A percentile compares a stretch with the other conserved stretches of the same genome.
phyloP scores from a whole-genome alignment of 2,797 vertebrate species.

The Micrastur ruficollis region DNA sequence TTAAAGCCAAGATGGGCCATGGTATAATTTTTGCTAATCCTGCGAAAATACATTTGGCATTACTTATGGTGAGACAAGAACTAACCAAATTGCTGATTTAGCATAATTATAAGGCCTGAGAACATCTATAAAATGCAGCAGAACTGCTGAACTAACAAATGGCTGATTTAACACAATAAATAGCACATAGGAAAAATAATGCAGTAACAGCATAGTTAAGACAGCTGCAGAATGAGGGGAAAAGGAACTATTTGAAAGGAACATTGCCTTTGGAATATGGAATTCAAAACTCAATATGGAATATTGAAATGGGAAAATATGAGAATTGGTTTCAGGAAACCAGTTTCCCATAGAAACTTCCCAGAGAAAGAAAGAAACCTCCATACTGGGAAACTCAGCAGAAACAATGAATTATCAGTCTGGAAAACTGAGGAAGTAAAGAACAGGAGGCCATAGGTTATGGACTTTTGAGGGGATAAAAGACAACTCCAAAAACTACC shows the following conservation, averaged over 20 bases:
- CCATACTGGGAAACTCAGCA: neutral
- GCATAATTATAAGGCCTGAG: neutral
- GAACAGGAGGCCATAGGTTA: neutral
- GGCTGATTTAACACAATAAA: constrained; percentile 63
- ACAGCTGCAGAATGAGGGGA: constrained; percentile 21
- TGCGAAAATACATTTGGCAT: constrained; percentile 10
- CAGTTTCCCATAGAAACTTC: neutral
- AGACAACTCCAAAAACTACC: neutral
- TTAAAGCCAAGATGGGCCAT: constrained; percentile 21
- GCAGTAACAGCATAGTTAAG: neutral
- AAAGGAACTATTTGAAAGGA: neutral
- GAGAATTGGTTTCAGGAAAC: neutral
- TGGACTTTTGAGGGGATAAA: neutral
- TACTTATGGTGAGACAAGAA: constrained; percentile 26
- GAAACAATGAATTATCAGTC: neutral
- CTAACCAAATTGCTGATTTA: constrained; percentile 36
- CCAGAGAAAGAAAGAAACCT: neutral
- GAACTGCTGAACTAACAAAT: constrained; percentile 61
- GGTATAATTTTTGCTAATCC: neutral
- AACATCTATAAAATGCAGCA: neutral
- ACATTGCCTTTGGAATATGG: neutral
- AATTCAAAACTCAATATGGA: neutral
- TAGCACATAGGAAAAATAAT: constrained; percentile 40
- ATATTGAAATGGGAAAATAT: neutral
- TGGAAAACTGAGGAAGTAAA: neutral